Evolutionary conservation across 2,113 vertebrate genomes (phyloP).

Genomic region (Typhlomys cinereus): DNA sequence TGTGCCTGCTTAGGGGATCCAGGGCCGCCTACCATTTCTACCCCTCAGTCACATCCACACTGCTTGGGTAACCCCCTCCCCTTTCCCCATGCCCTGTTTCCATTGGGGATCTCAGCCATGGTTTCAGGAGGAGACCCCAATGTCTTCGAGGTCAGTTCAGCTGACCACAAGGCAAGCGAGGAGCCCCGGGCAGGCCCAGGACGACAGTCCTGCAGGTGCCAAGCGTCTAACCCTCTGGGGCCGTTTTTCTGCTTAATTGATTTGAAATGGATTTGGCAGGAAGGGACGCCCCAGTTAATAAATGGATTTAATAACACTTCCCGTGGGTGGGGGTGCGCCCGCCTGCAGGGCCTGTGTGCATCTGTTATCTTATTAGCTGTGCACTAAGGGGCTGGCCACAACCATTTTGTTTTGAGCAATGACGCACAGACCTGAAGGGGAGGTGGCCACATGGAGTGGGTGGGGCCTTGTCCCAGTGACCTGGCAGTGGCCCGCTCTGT

Average conservation of each 20-base stretch:
- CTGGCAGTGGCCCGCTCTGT: rapidly evolving
- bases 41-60: background rate
- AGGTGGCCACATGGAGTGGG: rapidly evolving
- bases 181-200: rapidly evolving
- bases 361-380: background rate
- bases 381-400: rapidly evolving
- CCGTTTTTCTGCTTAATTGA: background rate
- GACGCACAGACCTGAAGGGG: rapidly evolving
- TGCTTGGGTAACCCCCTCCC: rapidly evolving
- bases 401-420: background rate
- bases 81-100: background rate
- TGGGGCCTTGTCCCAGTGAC: rapidly evolving
- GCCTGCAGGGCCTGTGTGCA: rapidly evolving
- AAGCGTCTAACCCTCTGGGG: rapidly evolving
- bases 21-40: background rate
- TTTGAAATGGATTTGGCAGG: background rate
- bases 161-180: background rate
- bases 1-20: background rate
- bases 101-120: rapidly evolving
- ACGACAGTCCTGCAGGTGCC: rapidly evolving
- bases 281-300: background rate
- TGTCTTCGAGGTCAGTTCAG: rapidly evolving
- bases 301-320: slow-evolving; percentile 33
- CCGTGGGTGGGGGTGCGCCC: rapidly evolving
- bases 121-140: background rate